Percentiles rank a stretch among this genome's conserved stretches.
Evolutionary conservation across 2,888 invertebrate species (phyloP).

Genomic region (Sylvicola cinctus): DNA sequence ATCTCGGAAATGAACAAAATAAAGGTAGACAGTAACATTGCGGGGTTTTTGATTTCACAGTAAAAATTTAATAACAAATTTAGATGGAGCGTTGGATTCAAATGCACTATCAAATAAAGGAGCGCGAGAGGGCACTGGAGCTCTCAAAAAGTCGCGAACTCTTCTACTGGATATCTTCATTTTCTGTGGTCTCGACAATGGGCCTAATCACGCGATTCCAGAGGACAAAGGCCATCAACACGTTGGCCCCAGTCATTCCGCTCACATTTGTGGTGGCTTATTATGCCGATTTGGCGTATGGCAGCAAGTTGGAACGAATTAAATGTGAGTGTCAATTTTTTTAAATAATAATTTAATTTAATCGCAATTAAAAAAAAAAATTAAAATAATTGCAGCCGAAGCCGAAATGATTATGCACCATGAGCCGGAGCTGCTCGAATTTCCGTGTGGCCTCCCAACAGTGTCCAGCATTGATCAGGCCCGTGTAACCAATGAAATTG

Average conservation of each 20-base stretch:
- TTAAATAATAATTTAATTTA: slow-evolving; percentile 4
- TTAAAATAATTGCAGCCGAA: slow-evolving; percentile 37
- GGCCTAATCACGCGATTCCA: slow-evolving; percentile 32
- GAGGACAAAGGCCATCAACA: slow-evolving; percentile 34
- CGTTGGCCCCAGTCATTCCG: slow-evolving; percentile 46
- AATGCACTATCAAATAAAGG: slow-evolving; percentile 58
- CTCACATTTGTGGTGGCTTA: slow-evolving; percentile 49
- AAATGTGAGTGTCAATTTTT: slow-evolving; percentile 30
- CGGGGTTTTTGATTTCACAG: slow-evolving; percentile 1
- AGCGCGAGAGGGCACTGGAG: slow-evolving; percentile 47
- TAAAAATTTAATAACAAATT: slow-evolving; percentile 1
- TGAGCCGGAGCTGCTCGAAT: slow-evolving; percentile 43
- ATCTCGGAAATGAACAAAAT: slow-evolving; percentile 35
- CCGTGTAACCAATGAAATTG: slow-evolving; percentile 38
- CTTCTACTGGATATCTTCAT: slow-evolving; percentile 48
- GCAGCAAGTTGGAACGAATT: slow-evolving; percentile 53
- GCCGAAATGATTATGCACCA: slow-evolving; percentile 62
- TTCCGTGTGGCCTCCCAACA: slow-evolving; percentile 55
- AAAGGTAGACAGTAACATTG: slow-evolving; percentile 26
- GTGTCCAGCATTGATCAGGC: slow-evolving; percentile 48
- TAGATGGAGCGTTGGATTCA: slow-evolving; percentile 64
- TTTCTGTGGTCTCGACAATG: slow-evolving; percentile 36
- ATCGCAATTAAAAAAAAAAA: slow-evolving; percentile 6
- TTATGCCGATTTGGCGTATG: slow-evolving; percentile 56
- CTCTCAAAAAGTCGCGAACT: slow-evolving; percentile 49